These are phyloP conservation scores for Diploscapter pachys DNA, from an alignment of 1,140 invertebrate species.

Conservation along the genomic window DNA sequence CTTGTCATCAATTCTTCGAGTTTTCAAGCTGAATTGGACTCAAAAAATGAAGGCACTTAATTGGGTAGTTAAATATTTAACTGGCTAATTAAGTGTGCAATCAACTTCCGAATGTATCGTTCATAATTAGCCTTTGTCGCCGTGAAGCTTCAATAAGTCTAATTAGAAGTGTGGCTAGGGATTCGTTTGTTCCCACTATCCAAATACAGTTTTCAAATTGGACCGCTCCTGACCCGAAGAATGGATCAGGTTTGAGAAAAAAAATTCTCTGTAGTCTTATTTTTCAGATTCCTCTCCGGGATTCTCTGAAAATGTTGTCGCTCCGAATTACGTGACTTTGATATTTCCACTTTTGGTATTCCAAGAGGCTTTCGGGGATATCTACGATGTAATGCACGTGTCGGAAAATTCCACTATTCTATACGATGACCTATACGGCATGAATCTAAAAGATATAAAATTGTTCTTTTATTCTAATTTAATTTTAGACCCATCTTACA, in stretches of 20 bases:
- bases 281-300: slow-evolving; percentile 14
- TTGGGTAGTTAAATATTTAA: background rate
- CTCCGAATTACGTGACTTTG: slow-evolving; percentile 40
- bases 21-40: background rate
- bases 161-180: slow-evolving; percentile 12
- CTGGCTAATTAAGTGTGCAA: slow-evolving; percentile 14
- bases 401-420: slow-evolving; percentile 40
- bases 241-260: slow-evolving; percentile 7
- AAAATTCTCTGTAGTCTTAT: slow-evolving; percentile 1
- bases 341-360: slow-evolving; percentile 42
- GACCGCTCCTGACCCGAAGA: slow-evolving; percentile 13
- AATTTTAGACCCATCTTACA: slow-evolving; percentile 22
- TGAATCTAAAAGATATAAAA: background rate
- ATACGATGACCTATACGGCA: slow-evolving; percentile 50
- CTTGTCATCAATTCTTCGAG: background rate
- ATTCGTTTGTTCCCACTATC: slow-evolving; percentile 22
- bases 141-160: background rate
- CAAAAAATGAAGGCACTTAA: slow-evolving; percentile 1
- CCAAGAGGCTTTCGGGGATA: slow-evolving; percentile 42
- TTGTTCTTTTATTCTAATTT: background rate
- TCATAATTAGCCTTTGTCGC: slow-evolving; percentile 22
- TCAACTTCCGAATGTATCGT: slow-evolving; percentile 17
- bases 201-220: slow-evolving; percentile 23
- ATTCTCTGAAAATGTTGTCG: background rate
- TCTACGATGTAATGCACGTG: slow-evolving; percentile 43